Evolutionary conservation across 2,797 vertebrate genomes (phyloP).

Genomic region (Clarias pachynema): DNA sequence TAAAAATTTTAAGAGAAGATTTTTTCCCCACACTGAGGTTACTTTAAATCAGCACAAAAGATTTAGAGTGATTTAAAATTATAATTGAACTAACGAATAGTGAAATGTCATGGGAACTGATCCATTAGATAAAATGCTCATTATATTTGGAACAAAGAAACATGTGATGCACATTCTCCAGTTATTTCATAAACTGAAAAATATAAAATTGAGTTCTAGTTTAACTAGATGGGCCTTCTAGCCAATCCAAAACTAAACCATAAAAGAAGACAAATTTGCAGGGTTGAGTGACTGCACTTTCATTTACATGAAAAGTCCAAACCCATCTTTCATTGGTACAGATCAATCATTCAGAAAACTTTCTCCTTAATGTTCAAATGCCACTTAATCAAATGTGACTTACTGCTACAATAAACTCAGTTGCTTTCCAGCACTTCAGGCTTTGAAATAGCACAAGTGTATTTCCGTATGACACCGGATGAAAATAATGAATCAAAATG

Average conservation of each 20-base stretch:
- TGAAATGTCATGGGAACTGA: slow-evolving; percentile 35
- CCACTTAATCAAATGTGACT: slow-evolving; percentile 11
- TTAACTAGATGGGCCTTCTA: background rate
- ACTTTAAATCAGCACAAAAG: slow-evolving; percentile 10
- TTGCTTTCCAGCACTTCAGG: background rate
- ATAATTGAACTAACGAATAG: background rate
- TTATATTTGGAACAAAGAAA: background rate
- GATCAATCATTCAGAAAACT: slow-evolving; percentile 17
- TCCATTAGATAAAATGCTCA: background rate
- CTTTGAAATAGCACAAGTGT: slow-evolving; percentile 17
- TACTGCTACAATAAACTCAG: background rate
- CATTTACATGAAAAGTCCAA: background rate
- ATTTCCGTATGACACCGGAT: background rate
- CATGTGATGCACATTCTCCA: background rate
- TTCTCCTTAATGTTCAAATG: slow-evolving; percentile 38
- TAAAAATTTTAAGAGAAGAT: background rate
- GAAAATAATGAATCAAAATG: background rate
- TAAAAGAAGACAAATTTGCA: background rate
- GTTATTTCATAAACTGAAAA: background rate
- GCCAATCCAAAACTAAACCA: background rate
- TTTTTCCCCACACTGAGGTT: background rate
- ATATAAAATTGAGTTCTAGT: background rate
- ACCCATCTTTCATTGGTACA: background rate
- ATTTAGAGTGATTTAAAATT: background rate
- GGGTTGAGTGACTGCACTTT: background rate